Conservation (phyloP, 2,888 invertebrate species). For the Agrilus mali region DNA sequence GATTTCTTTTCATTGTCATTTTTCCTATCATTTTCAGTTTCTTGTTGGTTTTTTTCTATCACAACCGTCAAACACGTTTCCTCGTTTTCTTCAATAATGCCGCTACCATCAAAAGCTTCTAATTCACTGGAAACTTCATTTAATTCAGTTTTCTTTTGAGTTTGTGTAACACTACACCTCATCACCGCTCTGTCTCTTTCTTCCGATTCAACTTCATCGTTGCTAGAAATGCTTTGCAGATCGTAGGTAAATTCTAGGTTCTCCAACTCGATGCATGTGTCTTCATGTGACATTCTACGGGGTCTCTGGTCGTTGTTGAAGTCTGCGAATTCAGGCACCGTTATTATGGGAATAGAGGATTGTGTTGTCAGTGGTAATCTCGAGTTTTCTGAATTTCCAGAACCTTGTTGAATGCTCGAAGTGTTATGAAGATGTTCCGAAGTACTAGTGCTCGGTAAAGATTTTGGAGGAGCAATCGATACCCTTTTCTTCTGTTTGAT, state of each 20-base stretch:
- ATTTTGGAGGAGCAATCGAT: conserved; percentile 31
- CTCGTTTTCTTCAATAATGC: conserved; percentile 13
- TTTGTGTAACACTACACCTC: too few relatives aligned
- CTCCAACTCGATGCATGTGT: conserved; percentile 35
- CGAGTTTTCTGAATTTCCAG: conserved; percentile 2
- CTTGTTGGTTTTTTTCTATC: conserved; percentile 18
- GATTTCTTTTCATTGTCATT: conserved; percentile 22
- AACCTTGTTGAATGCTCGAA: conserved; percentile 23
- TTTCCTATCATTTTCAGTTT: conserved; percentile 14
- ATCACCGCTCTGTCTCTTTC: too few relatives aligned
- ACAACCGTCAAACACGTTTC: conserved; percentile 30
- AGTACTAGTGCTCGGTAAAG: conserved; percentile 31
- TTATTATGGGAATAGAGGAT: conserved; percentile 21
- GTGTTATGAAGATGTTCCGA: conserved; percentile 23
- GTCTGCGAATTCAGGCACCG: conserved; percentile 21
- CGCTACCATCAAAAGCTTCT: conserved; percentile 6
- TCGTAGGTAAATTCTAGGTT: conserved; percentile 29
- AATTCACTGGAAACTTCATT: too few relatives aligned
- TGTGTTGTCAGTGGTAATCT: conserved; percentile 12
- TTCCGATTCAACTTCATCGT: conserved; percentile 11
- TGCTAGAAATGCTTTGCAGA: conserved; percentile 29
- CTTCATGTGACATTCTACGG: conserved; percentile 23
- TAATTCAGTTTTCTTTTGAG: too few relatives aligned
- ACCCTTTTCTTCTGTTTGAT: conserved; percentile 32
- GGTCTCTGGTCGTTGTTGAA: conserved; percentile 22